A percentile compares a stretch with the other conserved stretches of the same genome.
Conservation (phyloP, 2,113 vertebrate genomes). For the Brachypodius melanocephalos region DNA sequence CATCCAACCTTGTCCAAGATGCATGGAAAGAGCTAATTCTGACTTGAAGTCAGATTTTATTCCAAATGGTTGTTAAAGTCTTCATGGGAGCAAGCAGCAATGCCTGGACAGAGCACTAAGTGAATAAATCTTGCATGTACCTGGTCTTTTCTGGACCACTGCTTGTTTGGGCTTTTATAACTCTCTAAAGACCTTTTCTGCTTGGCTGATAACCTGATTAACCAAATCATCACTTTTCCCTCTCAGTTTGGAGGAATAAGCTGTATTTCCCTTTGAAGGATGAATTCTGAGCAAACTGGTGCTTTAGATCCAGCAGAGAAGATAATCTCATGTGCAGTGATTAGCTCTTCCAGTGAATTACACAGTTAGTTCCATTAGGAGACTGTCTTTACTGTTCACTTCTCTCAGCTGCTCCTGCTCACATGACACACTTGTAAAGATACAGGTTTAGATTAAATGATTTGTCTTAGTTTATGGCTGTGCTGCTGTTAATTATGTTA, state of each 20-base stretch:
- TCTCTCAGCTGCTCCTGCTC: background rate
- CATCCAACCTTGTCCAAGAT: background rate
- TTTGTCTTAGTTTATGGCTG: background rate
- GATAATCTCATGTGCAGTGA: background rate
- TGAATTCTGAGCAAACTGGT: background rate
- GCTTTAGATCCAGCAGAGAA: background rate
- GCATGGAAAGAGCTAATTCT: background rate
- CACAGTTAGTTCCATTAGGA: background rate
- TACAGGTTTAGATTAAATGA: background rate
- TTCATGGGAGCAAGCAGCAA: background rate
- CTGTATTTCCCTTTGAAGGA: background rate
- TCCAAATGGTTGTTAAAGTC: background rate
- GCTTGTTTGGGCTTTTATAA: background rate
- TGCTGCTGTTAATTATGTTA: background rate
- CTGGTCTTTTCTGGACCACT: rapidly evolving
- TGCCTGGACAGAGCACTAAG: background rate
- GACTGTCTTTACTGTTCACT: background rate
- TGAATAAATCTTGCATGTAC: background rate
- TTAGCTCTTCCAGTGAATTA: background rate
- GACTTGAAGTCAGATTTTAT: background rate
- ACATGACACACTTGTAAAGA: background rate
- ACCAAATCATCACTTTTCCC: background rate
- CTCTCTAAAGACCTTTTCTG: background rate
- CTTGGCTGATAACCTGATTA: background rate
- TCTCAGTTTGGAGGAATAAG: background rate